Base-by-base conservation (phyloP, 2,113 vertebrate species). In the Nymphicus hollandicus region DNA sequence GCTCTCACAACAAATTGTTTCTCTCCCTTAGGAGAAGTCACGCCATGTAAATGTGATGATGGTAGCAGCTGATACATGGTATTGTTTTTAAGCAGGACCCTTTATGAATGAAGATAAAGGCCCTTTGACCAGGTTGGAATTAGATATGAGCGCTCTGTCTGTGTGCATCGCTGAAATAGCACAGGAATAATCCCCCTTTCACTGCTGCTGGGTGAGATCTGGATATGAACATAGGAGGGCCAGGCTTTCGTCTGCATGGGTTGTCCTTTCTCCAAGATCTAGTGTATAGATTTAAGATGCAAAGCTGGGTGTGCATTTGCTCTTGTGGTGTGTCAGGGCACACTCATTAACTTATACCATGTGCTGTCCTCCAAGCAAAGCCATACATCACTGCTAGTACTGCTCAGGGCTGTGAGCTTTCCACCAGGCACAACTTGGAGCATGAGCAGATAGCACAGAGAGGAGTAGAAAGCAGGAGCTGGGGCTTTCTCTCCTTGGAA, bases 341-440 rank as follows among this genome's bases (percentile, higher is more conserved):
- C 5, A 2, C 17, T 92, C 6, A 1, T 44, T 43, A 0, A 0
- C 24, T 70, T 27, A 2, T 1, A 4, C 10, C 1, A 0, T 6
- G 5, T 35, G 11, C n/a, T 56, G 28, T 49, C 17, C 65, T 61
- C 7, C 0, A 1, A 65, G 52, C 39, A 80, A 12, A 86, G 35
- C 74, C 31, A 1, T 43, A 5, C 2, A 0, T 44, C 55, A 71
- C 88, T 86, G 66, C 71, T 64, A 49, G 47, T 9, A 14, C 2
- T 27, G 56, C 46, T 35, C 27, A 1, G 6, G 43, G 69, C 79
- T 56, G 4, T 6, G 72, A 41, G 50, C 49, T 83, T 65, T 50
- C 18, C 18, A 1, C 4, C 4, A 53, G 17, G 5, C 1, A 2
- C 29, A 4, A 0, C 74, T 53, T 35, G 27, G 10, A 35, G 24